Percentiles rank a stretch among this genome's conserved stretches.
phyloP scores from a whole-genome alignment of 1,140 invertebrate species.

The Ericerus pela region DNA sequence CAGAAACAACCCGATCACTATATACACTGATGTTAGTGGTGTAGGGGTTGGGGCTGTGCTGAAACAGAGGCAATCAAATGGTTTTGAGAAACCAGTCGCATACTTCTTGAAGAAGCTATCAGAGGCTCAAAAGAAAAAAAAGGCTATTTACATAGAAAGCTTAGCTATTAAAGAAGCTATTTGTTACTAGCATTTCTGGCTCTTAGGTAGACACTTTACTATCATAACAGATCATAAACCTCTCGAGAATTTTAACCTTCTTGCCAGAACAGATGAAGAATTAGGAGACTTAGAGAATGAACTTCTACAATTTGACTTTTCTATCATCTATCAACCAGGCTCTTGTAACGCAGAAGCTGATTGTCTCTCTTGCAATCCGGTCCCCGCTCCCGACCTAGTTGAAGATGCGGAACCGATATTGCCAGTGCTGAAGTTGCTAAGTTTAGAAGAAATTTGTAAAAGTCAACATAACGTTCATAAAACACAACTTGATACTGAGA shows the following conservation, averaged over 20 bases:
- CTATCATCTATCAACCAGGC: constrained; percentile 22
- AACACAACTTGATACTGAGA: too few relatives aligned
- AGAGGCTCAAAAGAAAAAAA: too few relatives aligned
- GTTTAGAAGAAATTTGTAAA: neutral
- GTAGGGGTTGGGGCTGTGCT: constrained; percentile 30
- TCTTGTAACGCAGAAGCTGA: constrained; percentile 22
- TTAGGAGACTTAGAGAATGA: constrained; percentile 30
- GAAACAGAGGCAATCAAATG: too few relatives aligned
- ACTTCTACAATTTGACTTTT: constrained; percentile 28
- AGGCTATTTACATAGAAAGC: too few relatives aligned
- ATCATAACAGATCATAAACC: constrained; percentile 32
- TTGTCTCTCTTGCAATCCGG: constrained; percentile 21
- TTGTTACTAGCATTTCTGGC: too few relatives aligned
- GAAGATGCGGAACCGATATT: constrained; percentile 20
- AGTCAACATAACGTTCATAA: constrained; percentile 5
- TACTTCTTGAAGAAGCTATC: too few relatives aligned
- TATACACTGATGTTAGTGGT: constrained; percentile 27
- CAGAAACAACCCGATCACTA: constrained; percentile 23
- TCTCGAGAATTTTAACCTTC: constrained; percentile 30
- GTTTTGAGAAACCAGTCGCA: too few relatives aligned
- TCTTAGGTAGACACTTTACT: too few relatives aligned
- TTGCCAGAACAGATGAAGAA: constrained; percentile 27
- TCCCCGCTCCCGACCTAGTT: constrained; percentile 19
- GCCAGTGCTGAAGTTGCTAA: constrained; percentile 12
- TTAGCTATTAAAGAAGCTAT: too few relatives aligned